Conservation (phyloP, 2,113 vertebrate genomes). For the Macaca fascicularis region T2T-MFA8v1.1 NC_088386.1:10701501-10702000, state of each 20-base stretch:
- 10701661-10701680: neutral
- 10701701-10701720: neutral
- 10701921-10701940: neutral
- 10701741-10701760: neutral
- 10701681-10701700: no score
- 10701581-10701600: neutral
- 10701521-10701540: no score
- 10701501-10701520: neutral
- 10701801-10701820: neutral
- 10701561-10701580: neutral
- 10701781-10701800: neutral
- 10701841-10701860: neutral
- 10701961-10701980: neutral
- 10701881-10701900: neutral
- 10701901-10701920: neutral
- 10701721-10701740: neutral
- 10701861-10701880: neutral
- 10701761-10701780: no score
- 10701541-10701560: neutral
- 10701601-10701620: neutral
- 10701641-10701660: neutral
- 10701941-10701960: neutral
- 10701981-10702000: neutral
- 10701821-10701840: neutral
- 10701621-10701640: neutral